A percentile compares a stretch with the other conserved stretches of the same genome.
These are phyloP conservation scores for Pollenia amentaria DNA, from an alignment of 2,888 invertebrate species.

Conservation along the genomic window DNA sequence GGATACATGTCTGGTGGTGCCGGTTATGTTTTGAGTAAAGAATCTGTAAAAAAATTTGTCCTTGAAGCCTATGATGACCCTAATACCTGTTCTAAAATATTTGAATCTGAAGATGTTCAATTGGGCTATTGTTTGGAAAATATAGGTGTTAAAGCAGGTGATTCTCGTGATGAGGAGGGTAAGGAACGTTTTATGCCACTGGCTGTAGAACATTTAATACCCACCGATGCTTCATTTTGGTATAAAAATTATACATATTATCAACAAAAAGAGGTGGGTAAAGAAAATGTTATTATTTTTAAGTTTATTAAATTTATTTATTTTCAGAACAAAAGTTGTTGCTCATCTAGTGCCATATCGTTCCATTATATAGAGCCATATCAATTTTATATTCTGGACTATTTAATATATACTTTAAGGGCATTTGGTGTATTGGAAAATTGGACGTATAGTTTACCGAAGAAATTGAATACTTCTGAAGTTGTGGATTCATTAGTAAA, in stretches of 20 bases:
- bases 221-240: conserved; percentile 92
- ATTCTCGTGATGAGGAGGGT: conserved; percentile 93
- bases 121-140: conserved; percentile 91
- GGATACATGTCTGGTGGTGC: conserved; percentile 97
- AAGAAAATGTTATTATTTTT: neutral
- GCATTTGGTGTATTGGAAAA: conserved; percentile 87
- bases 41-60: conserved; percentile 91
- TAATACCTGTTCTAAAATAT: conserved; percentile 84
- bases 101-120: conserved; percentile 80
- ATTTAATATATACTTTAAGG: conserved; percentile 95
- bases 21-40: conserved; percentile 96
- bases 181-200: conserved; percentile 97
- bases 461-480: conserved; percentile 15
- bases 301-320: neutral
- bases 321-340: conserved; percentile 86
- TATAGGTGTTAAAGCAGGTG: conserved; percentile 94
- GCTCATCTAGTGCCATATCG: conserved; percentile 96
- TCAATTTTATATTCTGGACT: conserved; percentile 97
- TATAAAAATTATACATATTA: conserved; percentile 93
- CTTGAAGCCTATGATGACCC: conserved; percentile 89
- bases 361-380: conserved; percentile 96
- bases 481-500: too few relatives aligned
- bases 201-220: conserved; percentile 90
- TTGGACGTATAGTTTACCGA: conserved; percentile 3
- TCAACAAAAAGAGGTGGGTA: conserved; percentile 63